Evolutionary conservation across 2,113 vertebrate genomes (phyloP), one percentile per base, ranked within the genome.

Genomic region (Sporophila hypoxantha): DNA sequence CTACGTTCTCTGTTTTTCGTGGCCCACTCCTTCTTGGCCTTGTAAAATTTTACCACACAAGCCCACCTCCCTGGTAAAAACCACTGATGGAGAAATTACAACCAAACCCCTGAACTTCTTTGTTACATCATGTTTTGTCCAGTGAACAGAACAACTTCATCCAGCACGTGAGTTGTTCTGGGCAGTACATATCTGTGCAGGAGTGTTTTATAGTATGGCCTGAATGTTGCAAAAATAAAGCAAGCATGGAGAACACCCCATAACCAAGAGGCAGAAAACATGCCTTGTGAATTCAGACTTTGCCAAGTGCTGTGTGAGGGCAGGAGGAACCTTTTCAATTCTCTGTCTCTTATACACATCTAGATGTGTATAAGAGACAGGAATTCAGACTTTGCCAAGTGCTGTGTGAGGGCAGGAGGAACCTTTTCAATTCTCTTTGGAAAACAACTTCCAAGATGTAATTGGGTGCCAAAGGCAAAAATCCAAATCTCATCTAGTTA

Each of bases 101-200:
- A 29, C 1, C 66, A 64, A 88, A 44, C 0, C 22, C 9, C 70
- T 64, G 68, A 12, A 9, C 21, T 32, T 66, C 27, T 65, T 64
- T 2, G 0, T 46, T 39, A 20, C 12, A 39, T 17, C 30, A 8
- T 2, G 5, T 81, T 67, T 66, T 76, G 71, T 26, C n/a, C 82
- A 53, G 49, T 50, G 81, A 67, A 78, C 44, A 16, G 1, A 69
- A 49, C 32, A 82, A 37, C 5, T 25, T 32, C 15, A 61, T 1
- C 14, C 17, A 57, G 41, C 19, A 20, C 0, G 0, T 41, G 10
- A 53, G 47, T 55, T 27, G 17, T 22, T 36, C 34, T 4, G 21
- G 53, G 53, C 53, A 57, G 25, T 13, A 41, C 37, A 16, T 6
- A 14, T 22, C 39, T 0, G 0, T 8, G 32, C 3, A 34, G n/a